phyloP scores from a whole-genome alignment of 2,113 vertebrate species.

The Clinocottus analis region DNA sequence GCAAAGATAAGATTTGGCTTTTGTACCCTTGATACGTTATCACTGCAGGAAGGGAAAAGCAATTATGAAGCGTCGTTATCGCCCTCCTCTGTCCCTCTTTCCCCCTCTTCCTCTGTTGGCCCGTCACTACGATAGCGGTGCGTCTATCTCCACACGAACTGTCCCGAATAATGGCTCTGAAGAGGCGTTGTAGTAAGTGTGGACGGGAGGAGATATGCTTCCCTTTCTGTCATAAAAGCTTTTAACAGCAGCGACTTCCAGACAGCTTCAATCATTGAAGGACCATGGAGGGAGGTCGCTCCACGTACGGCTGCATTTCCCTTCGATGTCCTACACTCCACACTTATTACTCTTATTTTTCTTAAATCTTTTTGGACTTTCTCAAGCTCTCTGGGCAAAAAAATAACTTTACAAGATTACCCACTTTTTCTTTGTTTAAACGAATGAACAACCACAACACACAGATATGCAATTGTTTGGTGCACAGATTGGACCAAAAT shows the following conservation, averaged over 20 bases:
- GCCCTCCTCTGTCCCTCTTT: neutral
- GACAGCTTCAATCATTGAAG: conserved; percentile 9
- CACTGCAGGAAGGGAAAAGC: conserved; percentile 27
- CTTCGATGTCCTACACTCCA: neutral
- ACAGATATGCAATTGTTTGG: neutral
- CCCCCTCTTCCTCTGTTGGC: conserved; percentile 29
- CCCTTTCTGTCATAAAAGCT: neutral
- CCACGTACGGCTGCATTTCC: rapidly evolving
- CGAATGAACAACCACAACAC: too few relatives aligned
- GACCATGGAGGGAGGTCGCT: neutral
- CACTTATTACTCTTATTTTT: neutral
- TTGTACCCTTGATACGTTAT: conserved; percentile 24
- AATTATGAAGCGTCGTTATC: conserved; percentile 15
- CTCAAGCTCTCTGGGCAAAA: conserved; percentile 2
- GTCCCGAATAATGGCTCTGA: conserved; percentile 46
- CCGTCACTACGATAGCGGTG: conserved; percentile 23
- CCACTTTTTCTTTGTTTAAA: neutral
- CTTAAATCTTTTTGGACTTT: neutral
- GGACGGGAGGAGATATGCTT: conserved; percentile 3
- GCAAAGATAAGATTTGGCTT: conserved; percentile 34
- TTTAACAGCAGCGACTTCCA: conserved; percentile 3
- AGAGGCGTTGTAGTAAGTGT: conserved; percentile 20
- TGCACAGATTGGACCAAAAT: neutral
- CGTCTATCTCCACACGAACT: conserved; percentile 44
- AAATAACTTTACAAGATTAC: neutral